Evolutionary conservation across 1,140 invertebrate genomes (phyloP).

Genomic region (Musca domestica): DNA sequence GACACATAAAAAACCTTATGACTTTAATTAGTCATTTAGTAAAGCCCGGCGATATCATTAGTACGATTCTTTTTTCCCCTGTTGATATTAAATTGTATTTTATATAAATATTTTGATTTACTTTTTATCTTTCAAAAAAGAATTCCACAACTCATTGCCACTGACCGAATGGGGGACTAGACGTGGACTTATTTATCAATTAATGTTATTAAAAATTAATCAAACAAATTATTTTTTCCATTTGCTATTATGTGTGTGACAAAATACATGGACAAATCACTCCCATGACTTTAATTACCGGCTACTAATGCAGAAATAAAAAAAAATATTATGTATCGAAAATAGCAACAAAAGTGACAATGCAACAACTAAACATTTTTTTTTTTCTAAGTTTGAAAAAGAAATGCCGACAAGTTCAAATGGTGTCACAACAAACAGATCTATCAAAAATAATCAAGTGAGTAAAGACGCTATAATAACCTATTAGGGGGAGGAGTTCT

Average conservation of each 20-base stretch:
- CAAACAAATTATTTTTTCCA: constrained; percentile 17
- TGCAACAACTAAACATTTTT: background rate
- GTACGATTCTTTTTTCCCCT: background rate
- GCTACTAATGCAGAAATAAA: background rate
- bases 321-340: background rate
- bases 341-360: no score
- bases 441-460: background rate
- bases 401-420: background rate
- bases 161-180: background rate
- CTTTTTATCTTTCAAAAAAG: background rate
- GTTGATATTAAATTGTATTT: constrained; percentile 4
- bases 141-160: background rate
- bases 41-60: background rate
- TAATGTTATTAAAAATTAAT: constrained; percentile 23
- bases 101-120: background rate
- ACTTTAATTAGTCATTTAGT: constrained; percentile 15
- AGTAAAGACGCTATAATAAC: background rate
- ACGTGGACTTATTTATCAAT: constrained; percentile 18
- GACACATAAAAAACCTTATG: background rate
- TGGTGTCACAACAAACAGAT: background rate
- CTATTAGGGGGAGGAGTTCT: background rate
- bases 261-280: constrained; percentile 28
- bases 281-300: constrained; percentile 51
- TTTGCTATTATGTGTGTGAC: no score
- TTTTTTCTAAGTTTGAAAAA: background rate